Evolutionary conservation across 2,113 vertebrate genomes (phyloP).

Genomic region (Hippocampus guttulatus): DNA sequence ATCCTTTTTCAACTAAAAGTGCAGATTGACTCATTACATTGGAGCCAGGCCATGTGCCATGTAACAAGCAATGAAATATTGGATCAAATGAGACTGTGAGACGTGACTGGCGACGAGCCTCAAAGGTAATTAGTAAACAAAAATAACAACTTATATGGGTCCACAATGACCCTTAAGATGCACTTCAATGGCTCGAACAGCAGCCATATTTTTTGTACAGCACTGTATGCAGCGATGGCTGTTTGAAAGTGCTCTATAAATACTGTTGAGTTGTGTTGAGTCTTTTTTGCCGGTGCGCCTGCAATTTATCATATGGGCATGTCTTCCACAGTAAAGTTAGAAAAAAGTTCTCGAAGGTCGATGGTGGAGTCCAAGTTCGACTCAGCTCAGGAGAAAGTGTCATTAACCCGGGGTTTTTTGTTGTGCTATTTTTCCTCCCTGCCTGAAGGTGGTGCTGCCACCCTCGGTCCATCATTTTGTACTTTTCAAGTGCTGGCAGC

Average conservation of each 20-base stretch:
- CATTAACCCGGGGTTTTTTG: too few species aligned
- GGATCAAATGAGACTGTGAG: conserved; percentile 29
- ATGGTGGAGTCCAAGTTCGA: too few species aligned
- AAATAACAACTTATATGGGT: neutral
- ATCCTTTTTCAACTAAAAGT: conserved; percentile 26
- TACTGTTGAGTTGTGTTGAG: neutral
- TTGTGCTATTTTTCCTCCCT: too few species aligned
- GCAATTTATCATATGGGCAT: neutral
- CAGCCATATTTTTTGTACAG: too few species aligned
- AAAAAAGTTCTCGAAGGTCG: neutral
- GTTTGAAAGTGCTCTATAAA: too few species aligned
- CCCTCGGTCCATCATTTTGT: too few species aligned
- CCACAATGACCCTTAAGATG: neutral
- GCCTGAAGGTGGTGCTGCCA: too few species aligned
- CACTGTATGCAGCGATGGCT: too few species aligned
- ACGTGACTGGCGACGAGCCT: conserved; percentile 11
- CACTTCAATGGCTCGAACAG: too few species aligned
- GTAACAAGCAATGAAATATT: conserved; percentile 44
- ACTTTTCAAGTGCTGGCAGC: too few species aligned
- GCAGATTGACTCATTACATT: conserved; percentile 24
- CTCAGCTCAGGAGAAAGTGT: too few species aligned
- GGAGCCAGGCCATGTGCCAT: conserved; percentile 38
- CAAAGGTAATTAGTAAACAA: conserved; percentile 43
- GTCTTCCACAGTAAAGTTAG: neutral
- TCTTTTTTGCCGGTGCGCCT: neutral